Conservation (phyloP, 2,888 invertebrate genomes). For the Leptinotarsa tumamoca region DNA sequence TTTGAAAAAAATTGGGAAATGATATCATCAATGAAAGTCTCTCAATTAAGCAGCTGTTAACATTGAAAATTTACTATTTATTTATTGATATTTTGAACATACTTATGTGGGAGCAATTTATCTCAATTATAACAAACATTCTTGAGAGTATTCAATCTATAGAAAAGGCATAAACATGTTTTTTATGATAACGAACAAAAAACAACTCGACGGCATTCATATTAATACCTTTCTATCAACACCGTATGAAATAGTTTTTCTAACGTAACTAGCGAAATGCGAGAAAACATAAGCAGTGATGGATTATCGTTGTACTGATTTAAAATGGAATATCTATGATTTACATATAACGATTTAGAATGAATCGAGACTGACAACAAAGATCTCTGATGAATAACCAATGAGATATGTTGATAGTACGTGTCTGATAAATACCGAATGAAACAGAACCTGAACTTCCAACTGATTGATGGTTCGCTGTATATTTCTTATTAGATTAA, state of each 20-base stretch:
- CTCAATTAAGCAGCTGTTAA: too few relatives aligned
- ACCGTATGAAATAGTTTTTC: background rate
- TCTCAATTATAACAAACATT: too few relatives aligned
- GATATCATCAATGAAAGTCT: too few relatives aligned
- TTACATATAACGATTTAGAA: constrained; percentile 45
- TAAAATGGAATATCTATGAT: constrained; percentile 46
- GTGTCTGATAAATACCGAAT: constrained; percentile 48
- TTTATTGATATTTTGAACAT: too few relatives aligned
- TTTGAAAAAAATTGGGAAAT: too few relatives aligned
- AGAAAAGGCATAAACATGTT: too few relatives aligned
- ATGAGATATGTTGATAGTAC: constrained; percentile 45
- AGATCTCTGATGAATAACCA: constrained; percentile 51
- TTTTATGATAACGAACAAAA: too few relatives aligned
- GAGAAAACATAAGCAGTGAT: constrained; percentile 38
- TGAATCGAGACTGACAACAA: constrained; percentile 46
- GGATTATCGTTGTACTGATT: constrained; percentile 34
- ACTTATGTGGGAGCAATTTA: too few relatives aligned
- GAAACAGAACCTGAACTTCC: constrained; percentile 47
- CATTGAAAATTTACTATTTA: too few relatives aligned
- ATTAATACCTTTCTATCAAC: too few relatives aligned
- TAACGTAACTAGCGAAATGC: background rate
- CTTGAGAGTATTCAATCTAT: too few relatives aligned
- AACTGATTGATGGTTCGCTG: constrained; percentile 31
- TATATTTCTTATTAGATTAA: constrained; percentile 45
- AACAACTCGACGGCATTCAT: too few relatives aligned